phyloP scores from a whole-genome alignment of 2,888 invertebrate species.

The Sympetrum striolatum region DNA sequence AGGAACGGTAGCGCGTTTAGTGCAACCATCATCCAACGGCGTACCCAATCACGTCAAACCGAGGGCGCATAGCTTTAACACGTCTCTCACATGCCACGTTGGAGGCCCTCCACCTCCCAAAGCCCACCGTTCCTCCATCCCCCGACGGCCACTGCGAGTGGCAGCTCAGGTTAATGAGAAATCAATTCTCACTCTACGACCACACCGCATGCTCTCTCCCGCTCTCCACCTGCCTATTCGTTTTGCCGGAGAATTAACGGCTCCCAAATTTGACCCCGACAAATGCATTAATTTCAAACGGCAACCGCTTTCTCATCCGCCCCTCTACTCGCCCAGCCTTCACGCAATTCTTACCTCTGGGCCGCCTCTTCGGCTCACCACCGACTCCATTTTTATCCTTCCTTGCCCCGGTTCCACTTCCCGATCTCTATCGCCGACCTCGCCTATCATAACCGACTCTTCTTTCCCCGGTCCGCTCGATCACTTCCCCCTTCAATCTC shows the following conservation, averaged over 20 bases:
- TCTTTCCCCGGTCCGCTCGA: not conserved
- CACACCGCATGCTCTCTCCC: constrained; percentile 16
- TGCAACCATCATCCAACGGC: constrained; percentile 18
- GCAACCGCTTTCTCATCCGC: constrained; percentile 35
- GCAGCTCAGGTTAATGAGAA: constrained; percentile 44
- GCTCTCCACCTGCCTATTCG: constrained; percentile 12
- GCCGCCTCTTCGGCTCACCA: not conserved
- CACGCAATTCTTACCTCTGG: constrained; percentile 13
- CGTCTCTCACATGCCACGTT: constrained; percentile 22
- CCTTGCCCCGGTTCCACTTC: not conserved
- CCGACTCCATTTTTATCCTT: not conserved
- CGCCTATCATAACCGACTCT: not conserved
- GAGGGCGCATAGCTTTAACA: constrained; percentile 33
- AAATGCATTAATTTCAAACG: constrained; percentile 45
- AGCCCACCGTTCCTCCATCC: not conserved
- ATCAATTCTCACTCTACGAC: constrained; percentile 45
- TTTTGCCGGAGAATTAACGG: constrained; percentile 45
- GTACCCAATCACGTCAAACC: constrained; percentile 28
- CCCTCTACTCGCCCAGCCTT: not conserved
- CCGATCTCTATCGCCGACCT: not conserved
- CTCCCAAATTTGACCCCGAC: constrained; percentile 45
- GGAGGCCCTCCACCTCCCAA: not conserved
- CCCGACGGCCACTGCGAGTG: not conserved
- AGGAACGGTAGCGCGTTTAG: not conserved
- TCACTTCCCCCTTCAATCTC: not conserved